Percentiles rank a stretch among this genome's conserved stretches.
Evolutionary conservation across 2,797 vertebrate species (phyloP).

Genomic region (Amphiprion clarkii): DNA sequence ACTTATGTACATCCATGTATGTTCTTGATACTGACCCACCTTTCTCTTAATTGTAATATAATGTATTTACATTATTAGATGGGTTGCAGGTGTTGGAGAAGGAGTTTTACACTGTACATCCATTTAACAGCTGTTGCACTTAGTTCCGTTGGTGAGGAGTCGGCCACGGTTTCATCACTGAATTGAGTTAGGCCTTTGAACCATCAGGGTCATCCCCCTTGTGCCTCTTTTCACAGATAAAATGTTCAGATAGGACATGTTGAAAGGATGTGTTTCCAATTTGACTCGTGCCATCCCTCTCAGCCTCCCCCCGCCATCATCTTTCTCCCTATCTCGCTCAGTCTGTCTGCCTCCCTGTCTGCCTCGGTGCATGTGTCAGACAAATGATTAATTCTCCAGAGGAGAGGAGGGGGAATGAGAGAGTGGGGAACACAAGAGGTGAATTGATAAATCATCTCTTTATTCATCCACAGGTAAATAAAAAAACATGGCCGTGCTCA

Average conservation of each 20-base stretch:
- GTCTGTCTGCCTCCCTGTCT: conserved; percentile 77
- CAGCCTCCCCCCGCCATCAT: conserved; percentile 73
- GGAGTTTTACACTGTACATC: neutral
- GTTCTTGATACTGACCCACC: conserved; percentile 16
- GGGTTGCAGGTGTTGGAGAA: conserved; percentile 61
- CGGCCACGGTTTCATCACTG: conserved; percentile 46
- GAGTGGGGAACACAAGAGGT: conserved; percentile 74
- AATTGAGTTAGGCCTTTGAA: conserved; percentile 76
- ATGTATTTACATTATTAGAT: conserved; percentile 24
- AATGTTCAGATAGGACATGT: conserved; percentile 83
- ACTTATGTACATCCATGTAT: neutral
- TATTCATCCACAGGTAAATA: conserved; percentile 88
- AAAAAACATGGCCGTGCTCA: conserved; percentile 81
- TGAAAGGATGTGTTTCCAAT: conserved; percentile 87
- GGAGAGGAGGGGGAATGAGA: conserved; percentile 19
- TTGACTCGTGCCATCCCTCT: conserved; percentile 87
- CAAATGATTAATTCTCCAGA: conserved; percentile 91
- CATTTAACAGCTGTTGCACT: conserved; percentile 32
- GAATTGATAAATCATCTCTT: conserved; percentile 89
- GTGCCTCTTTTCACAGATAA: conserved; percentile 79
- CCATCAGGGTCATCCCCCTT: conserved; percentile 53
- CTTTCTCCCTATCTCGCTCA: conserved; percentile 66
- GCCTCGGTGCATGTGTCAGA: conserved; percentile 85
- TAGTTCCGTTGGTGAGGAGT: conserved; percentile 18
- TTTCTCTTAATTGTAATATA: conserved; percentile 12